phyloP scores from a whole-genome alignment of 2,888 invertebrate genomes.

The Mythimna albipuncta region DNA sequence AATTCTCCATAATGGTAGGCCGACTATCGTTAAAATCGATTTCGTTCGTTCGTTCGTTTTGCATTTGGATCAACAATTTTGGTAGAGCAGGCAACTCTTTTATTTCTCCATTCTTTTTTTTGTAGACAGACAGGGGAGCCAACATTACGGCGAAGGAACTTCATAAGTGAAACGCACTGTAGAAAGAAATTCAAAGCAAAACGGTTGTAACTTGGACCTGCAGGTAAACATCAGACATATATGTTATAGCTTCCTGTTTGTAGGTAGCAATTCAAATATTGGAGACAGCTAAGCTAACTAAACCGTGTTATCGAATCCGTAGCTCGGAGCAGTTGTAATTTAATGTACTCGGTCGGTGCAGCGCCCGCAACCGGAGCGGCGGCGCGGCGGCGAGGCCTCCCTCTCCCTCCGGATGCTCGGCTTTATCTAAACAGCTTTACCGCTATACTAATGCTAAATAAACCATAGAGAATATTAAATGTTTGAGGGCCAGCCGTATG shows the following conservation, averaged over 20 bases:
- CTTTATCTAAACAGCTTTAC: conserved; percentile 9
- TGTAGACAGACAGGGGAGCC: too few relatives aligned
- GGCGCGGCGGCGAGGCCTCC: background rate
- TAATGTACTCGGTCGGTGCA: conserved; percentile 8
- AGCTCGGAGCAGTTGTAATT: background rate
- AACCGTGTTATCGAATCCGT: background rate
- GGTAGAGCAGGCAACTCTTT: too few relatives aligned
- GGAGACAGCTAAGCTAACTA: background rate
- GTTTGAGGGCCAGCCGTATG: background rate
- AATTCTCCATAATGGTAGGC: too few relatives aligned
- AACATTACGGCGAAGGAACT: too few relatives aligned
- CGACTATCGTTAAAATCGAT: too few relatives aligned
- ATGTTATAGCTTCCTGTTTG: background rate
- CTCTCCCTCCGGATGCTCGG: background rate
- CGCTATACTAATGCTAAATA: conserved; percentile 9
- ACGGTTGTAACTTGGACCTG: too few relatives aligned
- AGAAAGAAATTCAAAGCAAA: too few relatives aligned
- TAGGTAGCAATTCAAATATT: background rate
- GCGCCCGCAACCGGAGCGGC: too few relatives aligned
- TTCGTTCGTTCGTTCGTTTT: too few relatives aligned
- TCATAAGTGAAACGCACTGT: too few relatives aligned
- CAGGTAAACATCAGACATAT: background rate
- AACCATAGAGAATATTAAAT: conserved; percentile 9
- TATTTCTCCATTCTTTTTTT: too few relatives aligned
- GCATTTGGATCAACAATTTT: too few relatives aligned